Evolutionary conservation across 1,140 invertebrate genomes (phyloP), one percentile per base, ranked within the genome.

Genomic region (Ptiloglossa arizonensis): DNA sequence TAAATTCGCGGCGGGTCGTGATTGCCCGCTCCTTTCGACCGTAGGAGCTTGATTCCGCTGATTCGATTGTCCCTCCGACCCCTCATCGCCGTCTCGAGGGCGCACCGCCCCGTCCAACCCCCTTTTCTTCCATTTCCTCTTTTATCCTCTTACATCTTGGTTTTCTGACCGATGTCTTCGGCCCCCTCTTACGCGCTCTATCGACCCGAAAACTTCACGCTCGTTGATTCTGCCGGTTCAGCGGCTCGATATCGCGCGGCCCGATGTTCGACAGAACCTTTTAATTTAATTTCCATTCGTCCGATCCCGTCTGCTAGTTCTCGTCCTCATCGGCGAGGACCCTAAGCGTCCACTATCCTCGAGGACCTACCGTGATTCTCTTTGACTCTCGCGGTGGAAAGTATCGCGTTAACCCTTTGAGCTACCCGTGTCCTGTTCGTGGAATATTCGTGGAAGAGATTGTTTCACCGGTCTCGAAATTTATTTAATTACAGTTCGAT

Each of bases 1-100:
- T 87, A 83, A 87, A 87, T 87, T 87, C 86, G 68, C 67, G 50
- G 57, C 46, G 60, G 15, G 27, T 83, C 80, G 69, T 79, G 85
- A 87, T 86, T 83, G 78, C 60, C 44, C 44, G 44, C 44, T 70
- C 50, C 70, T 57, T 70, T 80, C 79, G 68, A 70, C 74, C 72
- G 38, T 57, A 35, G 44, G 19, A 44, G 74, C 73, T 82, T 85
- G 73, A 81, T 87, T 85, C 83, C 76, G 71, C 85, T 87, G 82
- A 87, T 87, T 82, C 85, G 69, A 87, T 87, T 87, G 85, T 87
- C 76, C 83, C 71, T 72, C 27, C 22, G 15, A 29, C 19, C 41
- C 29, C 24, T 44, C 74, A 17, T 19, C 73, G 57, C 27, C 27
- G 19, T 71, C 73, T 69, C 66, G 41, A 54, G 50, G n/a, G 44